Percentiles rank a stretch among this genome's conserved stretches.
These are phyloP conservation scores for Melanostoma scalare DNA, from an alignment of 2,888 invertebrate species.

Conservation along the genomic window DNA sequence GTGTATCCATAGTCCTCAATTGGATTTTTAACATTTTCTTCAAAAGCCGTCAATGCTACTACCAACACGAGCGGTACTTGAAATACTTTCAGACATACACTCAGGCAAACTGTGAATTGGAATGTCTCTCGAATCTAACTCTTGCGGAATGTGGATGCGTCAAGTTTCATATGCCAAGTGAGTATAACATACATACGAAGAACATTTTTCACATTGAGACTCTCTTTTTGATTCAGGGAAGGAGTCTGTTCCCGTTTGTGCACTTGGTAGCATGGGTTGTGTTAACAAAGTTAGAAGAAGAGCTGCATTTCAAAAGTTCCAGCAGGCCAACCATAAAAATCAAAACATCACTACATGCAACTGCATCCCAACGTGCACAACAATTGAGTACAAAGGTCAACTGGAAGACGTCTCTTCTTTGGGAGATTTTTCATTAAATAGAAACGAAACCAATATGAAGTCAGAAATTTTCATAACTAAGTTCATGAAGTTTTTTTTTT, in stretches of 20 bases:
- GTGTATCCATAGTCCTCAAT: no score
- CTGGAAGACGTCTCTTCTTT: background rate
- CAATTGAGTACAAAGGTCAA: background rate
- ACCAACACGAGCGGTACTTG: slow-evolving; percentile 86
- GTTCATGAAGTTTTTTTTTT: background rate
- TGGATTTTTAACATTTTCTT: background rate
- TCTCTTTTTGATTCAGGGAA: slow-evolving; percentile 79
- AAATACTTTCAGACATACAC: slow-evolving; percentile 87
- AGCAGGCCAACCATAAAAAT: no score
- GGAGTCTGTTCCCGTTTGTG: slow-evolving; percentile 83
- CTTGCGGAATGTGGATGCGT: slow-evolving; percentile 86
- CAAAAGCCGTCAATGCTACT: slow-evolving; percentile 86
- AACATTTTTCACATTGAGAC: slow-evolving; percentile 41
- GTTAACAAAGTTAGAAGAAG: no score
- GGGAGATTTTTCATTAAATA: no score
- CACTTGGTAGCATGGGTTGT: background rate
- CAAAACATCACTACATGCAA: background rate
- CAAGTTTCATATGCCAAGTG: slow-evolving; percentile 86
- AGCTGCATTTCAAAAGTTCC: no score
- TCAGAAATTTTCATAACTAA: no score
- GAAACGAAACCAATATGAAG: no score
- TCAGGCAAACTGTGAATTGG: slow-evolving; percentile 88
- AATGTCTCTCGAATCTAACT: slow-evolving; percentile 88
- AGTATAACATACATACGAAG: slow-evolving; percentile 36
- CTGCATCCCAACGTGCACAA: background rate